Evolutionary conservation across 2,888 invertebrate genomes (phyloP), one percentile per base, ranked within the genome.

Genomic region (Drosophila nr. perissopoda): DNA sequence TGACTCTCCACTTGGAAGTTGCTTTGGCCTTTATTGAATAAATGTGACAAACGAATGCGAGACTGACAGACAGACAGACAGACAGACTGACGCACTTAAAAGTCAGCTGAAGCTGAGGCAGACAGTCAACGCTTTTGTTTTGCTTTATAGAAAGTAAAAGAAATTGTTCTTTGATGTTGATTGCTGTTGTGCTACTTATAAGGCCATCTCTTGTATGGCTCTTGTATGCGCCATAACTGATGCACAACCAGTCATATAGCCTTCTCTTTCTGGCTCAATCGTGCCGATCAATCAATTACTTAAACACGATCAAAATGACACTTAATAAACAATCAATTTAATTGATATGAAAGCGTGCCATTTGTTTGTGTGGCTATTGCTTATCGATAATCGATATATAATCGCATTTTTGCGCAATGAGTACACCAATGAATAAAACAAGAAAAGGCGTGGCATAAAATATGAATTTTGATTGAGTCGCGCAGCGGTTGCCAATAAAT

Each of bases 21-120:
- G 78, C 73, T 84, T 81, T 81, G 79, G 84, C 87, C 89, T 84
- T 84, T 85, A 89, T 89, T 89, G 89, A 89, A 89, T 89, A 87
- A 84, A 78, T 89, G 89, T 80, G 89, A 89, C 85, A 85, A 69
- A 81, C 87, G 83, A 86, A 81, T 67, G 79, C 68, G 76, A 72
- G 80, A 71, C 88, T 65, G 86, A 73, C 87, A 65, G 62, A 69
- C 66, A 64, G 77, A 73, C 69, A 51, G 52, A 78, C 77, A 54
- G 27, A 54, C 63, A 25, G 60, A 61, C 59, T 52, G 56, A 57
- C 73, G 59, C 58, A 66, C 66, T 62, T 59, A 61, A 48, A 59
- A 53, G 62, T 52, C 58, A 51, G 62, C 54, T 54, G 67, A 45
- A 16, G 54, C 63, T 10, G 56, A 21, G 2, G 27, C 65, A 63